These are phyloP conservation scores for Xiphydria camelus DNA, from an alignment of 2,888 invertebrate species.

Conservation along the genomic window DNA sequence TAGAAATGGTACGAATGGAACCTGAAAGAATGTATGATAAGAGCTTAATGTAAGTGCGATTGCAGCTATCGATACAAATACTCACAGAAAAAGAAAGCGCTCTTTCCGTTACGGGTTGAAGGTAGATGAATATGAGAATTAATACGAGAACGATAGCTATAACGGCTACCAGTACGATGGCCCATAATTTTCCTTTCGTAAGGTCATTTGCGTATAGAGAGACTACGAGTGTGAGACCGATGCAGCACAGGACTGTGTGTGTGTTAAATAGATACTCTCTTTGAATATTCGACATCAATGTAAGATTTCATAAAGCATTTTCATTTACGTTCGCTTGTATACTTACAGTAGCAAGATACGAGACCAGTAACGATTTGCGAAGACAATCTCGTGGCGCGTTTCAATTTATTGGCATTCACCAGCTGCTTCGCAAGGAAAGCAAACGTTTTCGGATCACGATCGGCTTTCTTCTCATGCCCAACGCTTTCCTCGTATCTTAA, in stretches of 20 bases:
- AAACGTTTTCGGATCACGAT: slow-evolving; percentile 41
- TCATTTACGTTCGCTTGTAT: neutral
- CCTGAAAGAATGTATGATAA: slow-evolving; percentile 60
- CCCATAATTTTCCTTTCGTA: slow-evolving; percentile 18
- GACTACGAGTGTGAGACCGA: slow-evolving; percentile 29
- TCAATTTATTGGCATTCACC: slow-evolving; percentile 54
- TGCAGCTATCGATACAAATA: no score
- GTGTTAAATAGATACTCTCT: no score
- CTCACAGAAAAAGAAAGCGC: slow-evolving; percentile 52
- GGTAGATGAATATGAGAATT: slow-evolving; percentile 38
- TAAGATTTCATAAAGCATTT: slow-evolving; percentile 5
- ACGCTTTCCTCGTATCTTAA: slow-evolving; percentile 56
- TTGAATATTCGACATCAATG: slow-evolving; percentile 1
- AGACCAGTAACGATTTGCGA: slow-evolving; percentile 56
- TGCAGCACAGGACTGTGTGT: slow-evolving; percentile 26
- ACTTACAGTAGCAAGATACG: slow-evolving; percentile 58
- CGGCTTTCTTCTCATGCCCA: slow-evolving; percentile 50
- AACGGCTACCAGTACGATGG: slow-evolving; percentile 27
- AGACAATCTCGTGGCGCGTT: slow-evolving; percentile 56
- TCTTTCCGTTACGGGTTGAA: slow-evolving; percentile 50
- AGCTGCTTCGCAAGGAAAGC: slow-evolving; percentile 47
- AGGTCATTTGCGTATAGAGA: slow-evolving; percentile 29
- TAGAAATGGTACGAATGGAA: slow-evolving; percentile 80
- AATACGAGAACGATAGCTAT: slow-evolving; percentile 25
- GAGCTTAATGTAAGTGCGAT: neutral